Evolutionary conservation across 1,140 invertebrate species (phyloP), one percentile per base, ranked within the genome.

Genomic region (Drosophila teissieri): DNA sequence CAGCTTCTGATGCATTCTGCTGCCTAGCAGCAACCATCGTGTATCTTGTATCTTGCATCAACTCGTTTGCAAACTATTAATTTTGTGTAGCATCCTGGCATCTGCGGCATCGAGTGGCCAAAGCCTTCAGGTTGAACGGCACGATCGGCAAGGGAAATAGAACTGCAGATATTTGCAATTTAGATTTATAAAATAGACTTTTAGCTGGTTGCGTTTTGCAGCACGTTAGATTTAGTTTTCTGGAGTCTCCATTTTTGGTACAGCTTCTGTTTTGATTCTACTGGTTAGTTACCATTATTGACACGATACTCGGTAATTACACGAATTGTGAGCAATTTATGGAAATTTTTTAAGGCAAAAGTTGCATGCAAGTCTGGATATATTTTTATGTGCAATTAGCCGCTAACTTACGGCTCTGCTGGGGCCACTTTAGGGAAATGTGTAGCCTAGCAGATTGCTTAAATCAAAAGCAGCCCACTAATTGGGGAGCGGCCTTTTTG

Each of bases 51-150:
- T 88, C 83, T 88, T 84, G 67, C 68, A 70, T 88, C 83, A 83
- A 88, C 80, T 88, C 84, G 84, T 89, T 88, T 89, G 80, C 84
- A 53, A 88, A 88, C 83, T 88, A 88, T 88, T 88, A 88, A 88
- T 88, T 88, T 88, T 89, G 52, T 73, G 78, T 67, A 84, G 74
- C 83, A 88, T 88, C 83, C 83, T 88, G 84, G 64, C 80, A 89
- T 65, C 70, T 80, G 64, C 77, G 69, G 73, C 72, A 85, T 80
- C 67, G 49, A 70, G 63, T 48, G 67, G 46, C 64, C 46, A 5
- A 12, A 81, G 84, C 84, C 83, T 84, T 89, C 76, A 80, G 83
- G 63, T 74, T 58, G 67, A 65, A 73, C 52, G 42, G 46, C 60
- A 62, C 60, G 68, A 69, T 48, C 63, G 70, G 11, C 58, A 1